Evolutionary conservation across 2,113 vertebrate genomes (phyloP).

Genomic region (Pseudopipra pipra): DNA sequence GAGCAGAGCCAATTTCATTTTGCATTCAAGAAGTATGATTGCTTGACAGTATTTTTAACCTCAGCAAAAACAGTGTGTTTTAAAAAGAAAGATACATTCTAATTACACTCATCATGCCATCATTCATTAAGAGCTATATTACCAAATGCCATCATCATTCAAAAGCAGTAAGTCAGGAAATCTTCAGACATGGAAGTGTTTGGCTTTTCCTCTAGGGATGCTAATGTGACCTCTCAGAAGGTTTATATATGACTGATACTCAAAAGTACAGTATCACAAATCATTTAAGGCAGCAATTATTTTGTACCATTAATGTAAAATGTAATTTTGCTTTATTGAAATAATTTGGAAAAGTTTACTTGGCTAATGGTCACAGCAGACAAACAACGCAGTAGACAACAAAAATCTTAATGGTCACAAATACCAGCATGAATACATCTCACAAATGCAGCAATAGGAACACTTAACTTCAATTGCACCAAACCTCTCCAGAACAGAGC

Average conservation of each 20-base stretch:
- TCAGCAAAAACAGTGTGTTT: neutral
- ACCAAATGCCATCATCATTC: constrained; percentile 35
- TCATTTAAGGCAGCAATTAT: neutral
- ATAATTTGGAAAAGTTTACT: neutral
- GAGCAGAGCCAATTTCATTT: constrained; percentile 2
- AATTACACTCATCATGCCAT: constrained; percentile 14
- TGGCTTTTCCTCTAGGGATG: neutral
- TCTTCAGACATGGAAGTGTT: constrained; percentile 27
- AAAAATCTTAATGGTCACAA: constrained; percentile 13
- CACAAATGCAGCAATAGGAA: neutral
- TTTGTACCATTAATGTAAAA: constrained; percentile 12
- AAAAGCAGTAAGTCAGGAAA: constrained; percentile 37
- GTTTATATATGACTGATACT: neutral
- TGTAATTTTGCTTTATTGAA: neutral
- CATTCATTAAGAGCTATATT: constrained; percentile 37
- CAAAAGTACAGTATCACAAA: neutral
- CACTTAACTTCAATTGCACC: neutral
- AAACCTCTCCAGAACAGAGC: neutral
- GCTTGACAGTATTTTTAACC: constrained; percentile 4
- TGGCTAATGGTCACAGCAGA: neutral
- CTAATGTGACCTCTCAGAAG: constrained; percentile 14
- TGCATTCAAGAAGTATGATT: neutral
- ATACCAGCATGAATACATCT: neutral
- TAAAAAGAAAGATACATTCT: constrained; percentile 29
- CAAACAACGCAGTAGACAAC: neutral